phyloP scores from a whole-genome alignment of 2,797 vertebrate species.

The Phoxinus dragarum region DNA sequence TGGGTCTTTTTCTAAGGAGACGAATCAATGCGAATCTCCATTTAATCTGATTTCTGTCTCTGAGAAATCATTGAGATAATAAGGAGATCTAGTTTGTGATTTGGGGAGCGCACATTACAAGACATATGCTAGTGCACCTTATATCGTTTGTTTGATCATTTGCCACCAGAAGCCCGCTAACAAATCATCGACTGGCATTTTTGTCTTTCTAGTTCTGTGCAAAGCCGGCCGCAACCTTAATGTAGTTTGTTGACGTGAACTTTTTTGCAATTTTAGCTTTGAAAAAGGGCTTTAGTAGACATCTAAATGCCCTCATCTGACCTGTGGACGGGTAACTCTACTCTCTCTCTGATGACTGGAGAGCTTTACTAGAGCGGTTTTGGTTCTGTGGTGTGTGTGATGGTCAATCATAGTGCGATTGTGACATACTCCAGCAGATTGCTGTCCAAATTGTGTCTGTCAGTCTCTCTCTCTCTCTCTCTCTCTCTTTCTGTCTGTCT shows the following conservation, averaged over 20 bases:
- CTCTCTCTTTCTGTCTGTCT: constrained; percentile 36
- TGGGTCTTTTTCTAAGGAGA: not conserved
- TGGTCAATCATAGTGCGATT: not conserved
- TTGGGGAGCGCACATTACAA: not conserved
- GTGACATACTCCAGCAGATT: not conserved
- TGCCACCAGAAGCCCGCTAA: not conserved
- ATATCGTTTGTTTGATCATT: not conserved
- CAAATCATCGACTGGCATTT: not conserved
- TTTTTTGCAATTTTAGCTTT: not conserved
- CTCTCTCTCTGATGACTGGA: not conserved
- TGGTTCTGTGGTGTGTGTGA: constrained; percentile 25
- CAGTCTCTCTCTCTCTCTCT: not conserved
- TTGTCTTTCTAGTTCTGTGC: not conserved
- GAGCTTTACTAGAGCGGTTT: not conserved
- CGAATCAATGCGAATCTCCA: not conserved
- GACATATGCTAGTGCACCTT: not conserved
- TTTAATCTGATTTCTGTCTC: too few relatives aligned
- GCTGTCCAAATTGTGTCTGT: constrained; percentile 57
- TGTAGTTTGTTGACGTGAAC: not conserved
- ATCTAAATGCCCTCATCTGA: not conserved
- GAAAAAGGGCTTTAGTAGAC: not conserved
- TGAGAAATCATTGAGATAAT: not conserved
- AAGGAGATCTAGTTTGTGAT: not conserved
- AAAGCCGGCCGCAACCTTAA: not conserved
- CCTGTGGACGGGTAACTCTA: not conserved